These are phyloP conservation scores for Busseola fusca DNA, from an alignment of 2,888 invertebrate genomes.

Conservation along the genomic window DNA sequence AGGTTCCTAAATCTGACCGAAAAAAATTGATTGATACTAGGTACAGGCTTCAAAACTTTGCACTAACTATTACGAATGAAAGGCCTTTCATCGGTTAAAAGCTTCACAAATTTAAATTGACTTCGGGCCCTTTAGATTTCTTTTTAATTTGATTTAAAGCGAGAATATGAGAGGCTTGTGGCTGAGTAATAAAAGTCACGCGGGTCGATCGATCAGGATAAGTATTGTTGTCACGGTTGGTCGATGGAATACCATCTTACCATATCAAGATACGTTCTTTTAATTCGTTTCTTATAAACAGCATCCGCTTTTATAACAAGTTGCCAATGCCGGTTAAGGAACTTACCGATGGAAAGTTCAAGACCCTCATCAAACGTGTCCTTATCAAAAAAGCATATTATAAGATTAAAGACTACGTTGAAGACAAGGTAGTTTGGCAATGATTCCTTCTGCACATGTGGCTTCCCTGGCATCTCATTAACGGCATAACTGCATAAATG, in stretches of 20 bases:
- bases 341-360: too few species aligned
- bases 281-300: too few species aligned
- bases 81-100: constrained; percentile 23
- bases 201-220: background rate
- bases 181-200: background rate
- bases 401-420: too few species aligned
- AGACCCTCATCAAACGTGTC: too few species aligned
- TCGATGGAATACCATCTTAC: background rate
- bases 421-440: too few species aligned
- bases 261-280: background rate
- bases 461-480: too few species aligned
- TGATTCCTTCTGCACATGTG: too few species aligned
- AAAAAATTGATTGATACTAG: constrained; percentile 3
- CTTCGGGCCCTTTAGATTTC: constrained; percentile 3
- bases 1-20: background rate
- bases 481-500: too few species aligned
- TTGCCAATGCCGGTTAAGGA: too few species aligned
- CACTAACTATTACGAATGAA: constrained; percentile 9
- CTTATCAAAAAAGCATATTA: too few species aligned
- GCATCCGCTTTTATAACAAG: too few species aligned
- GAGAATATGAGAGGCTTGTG: background rate
- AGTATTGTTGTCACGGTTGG: background rate
- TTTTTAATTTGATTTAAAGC: constrained; percentile 30
- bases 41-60: constrained; percentile 10
- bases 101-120: constrained; percentile 43